Evolutionary conservation across 2,797 vertebrate genomes (phyloP).

Genomic region (Lithobates sylvaticus): DNA sequence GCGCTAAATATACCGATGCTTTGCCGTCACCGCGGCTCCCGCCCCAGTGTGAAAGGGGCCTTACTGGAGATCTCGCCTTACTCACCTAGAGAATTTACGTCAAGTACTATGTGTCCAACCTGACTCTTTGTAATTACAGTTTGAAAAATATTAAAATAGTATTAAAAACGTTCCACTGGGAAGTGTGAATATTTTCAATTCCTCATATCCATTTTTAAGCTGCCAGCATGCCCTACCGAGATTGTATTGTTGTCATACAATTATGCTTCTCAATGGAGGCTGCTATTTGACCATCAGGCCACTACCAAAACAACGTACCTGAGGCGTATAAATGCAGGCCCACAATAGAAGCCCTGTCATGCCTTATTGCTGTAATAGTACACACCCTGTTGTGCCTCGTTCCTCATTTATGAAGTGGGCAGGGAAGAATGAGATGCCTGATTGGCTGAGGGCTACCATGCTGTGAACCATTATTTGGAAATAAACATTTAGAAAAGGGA

Average conservation of each 20-base stretch:
- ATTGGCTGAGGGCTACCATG: conserved; percentile 57
- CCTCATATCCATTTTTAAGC: conserved; percentile 56
- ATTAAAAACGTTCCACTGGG: conserved; percentile 12
- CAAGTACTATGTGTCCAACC: conserved; percentile 1
- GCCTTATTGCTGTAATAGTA: conserved; percentile 54
- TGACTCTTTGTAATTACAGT: conserved; percentile 35
- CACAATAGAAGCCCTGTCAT: conserved; percentile 55
- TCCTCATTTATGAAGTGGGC: conserved; percentile 54
- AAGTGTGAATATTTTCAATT: conserved; percentile 48
- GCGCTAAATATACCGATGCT: too few relatives aligned
- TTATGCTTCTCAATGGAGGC: conserved; percentile 45
- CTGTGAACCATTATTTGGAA: conserved; percentile 54
- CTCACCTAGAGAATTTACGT: conserved; percentile 21
- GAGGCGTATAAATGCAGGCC: conserved; percentile 59
- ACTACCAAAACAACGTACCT: conserved; percentile 57
- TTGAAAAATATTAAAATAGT: too few relatives aligned
- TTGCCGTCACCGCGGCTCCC: too few relatives aligned
- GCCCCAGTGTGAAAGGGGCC: too few relatives aligned
- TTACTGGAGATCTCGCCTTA: not conserved
- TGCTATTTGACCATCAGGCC: conserved; percentile 54
- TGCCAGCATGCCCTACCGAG: conserved; percentile 27
- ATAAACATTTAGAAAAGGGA: conserved; percentile 46
- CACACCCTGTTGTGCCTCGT: conserved; percentile 52
- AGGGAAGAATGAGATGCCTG: conserved; percentile 52
- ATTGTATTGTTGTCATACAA: conserved; percentile 55